Percentiles rank a stretch among this genome's conserved stretches.
Conservation (phyloP, 1,140 invertebrate species). For the Drosophila guanche region DNA sequence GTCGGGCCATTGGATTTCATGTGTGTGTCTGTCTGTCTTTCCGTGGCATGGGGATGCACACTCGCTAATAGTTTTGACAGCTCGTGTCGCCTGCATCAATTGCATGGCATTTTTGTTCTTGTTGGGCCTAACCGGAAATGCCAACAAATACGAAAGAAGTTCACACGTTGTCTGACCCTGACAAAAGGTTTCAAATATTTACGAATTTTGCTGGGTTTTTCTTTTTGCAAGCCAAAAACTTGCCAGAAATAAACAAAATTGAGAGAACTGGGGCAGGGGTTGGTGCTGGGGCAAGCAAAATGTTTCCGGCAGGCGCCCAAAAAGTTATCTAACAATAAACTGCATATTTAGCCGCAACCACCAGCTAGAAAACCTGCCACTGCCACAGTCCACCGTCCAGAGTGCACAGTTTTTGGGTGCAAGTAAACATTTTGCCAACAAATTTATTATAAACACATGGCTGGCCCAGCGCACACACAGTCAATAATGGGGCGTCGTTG, state of each 20-base stretch:
- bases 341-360: conserved; percentile 64
- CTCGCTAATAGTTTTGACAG: conserved; percentile 77
- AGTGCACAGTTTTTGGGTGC: conserved; percentile 23
- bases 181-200: conserved; percentile 49
- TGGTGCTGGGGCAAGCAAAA: too few relatives aligned
- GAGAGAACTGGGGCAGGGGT: conserved; percentile 4
- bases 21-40: conserved; percentile 12
- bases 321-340: conserved; percentile 67
- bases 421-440: conserved; percentile 72
- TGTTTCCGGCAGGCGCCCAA: conserved; percentile 52
- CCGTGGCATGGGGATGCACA: conserved; percentile 19
- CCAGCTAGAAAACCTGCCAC: conserved; percentile 29
- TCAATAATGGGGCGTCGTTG: conserved; percentile 23
- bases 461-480: conserved; percentile 13
- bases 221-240: neutral
- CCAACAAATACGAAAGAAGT: conserved; percentile 28
- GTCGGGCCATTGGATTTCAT: neutral
- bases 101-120: conserved; percentile 41
- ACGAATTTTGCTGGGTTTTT: conserved; percentile 5
- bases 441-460: conserved; percentile 79
- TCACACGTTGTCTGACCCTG: conserved; percentile 63
- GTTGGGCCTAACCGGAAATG: conserved; percentile 27
- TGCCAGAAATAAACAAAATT: conserved; percentile 7
- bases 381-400: conserved; percentile 8
- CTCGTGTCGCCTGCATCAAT: conserved; percentile 62